Evolutionary conservation across 1,140 invertebrate genomes (phyloP), one percentile per base, ranked within the genome.

Genomic region (Eurosta solidaginis): DNA sequence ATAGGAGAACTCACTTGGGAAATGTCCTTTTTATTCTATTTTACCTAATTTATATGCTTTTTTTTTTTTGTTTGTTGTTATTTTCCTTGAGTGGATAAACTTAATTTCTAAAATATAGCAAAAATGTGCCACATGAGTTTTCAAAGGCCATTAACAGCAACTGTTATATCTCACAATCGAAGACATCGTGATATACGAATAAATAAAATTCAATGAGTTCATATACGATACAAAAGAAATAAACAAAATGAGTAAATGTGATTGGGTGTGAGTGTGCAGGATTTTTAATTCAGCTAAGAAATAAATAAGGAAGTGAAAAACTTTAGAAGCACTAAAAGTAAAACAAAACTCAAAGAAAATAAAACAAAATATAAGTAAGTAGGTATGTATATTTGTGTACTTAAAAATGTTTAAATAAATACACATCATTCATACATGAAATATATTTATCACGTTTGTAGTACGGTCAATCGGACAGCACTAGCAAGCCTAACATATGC

Each of bases 231-330:
- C 10, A 22, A 27, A 17, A 36, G 29, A 59, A 59, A 59, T 54
- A 25, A 54, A 25, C 27, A 3, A n/a, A n/a, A n/a, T n/a, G n/a
- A n/a, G n/a, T n/a, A n/a, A n/a, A n/a, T n/a, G n/a, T n/a, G n/a
- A n/a, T n/a, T n/a, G n/a, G n/a, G n/a, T n/a, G n/a, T n/a, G n/a
- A n/a, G n/a, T n/a, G n/a, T n/a, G n/a, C n/a, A n/a, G 22, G 50
- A 25, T 54, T 54, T 54, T 54, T 20, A 54, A 54, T 33, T 59
- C 29, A 33, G 54, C 54, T 6, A 59, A 59, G 54, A 59, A 59
- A 59, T 59, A 59, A 59, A 59, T 59, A 59, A 59, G 54, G 54
- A 59, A 36, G 54, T 59, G 54, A 36, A 59, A 59, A 59, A 59
- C 54, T 59, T 59, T 59, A 29, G 14, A 59, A 59, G 54, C 29